A percentile compares a stretch with the other conserved stretches of the same genome.
Conservation (phyloP, 2,797 vertebrate species). For the Coregonus ussuriensis region DNA sequence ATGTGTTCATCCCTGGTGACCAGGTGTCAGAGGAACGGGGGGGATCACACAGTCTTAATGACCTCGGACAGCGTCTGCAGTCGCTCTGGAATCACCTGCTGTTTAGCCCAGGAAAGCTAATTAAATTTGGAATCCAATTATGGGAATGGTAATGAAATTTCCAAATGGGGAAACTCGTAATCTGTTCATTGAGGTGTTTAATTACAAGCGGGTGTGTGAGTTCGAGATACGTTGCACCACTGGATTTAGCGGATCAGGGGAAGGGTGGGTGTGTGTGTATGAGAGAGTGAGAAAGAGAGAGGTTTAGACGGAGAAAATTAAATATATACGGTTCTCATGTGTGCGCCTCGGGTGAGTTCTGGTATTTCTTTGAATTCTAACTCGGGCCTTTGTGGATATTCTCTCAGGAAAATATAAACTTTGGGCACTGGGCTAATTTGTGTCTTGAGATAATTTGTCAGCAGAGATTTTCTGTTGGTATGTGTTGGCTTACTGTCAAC, state of each 20-base stretch:
- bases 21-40: conserved; percentile 35
- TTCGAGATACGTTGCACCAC: conserved; percentile 71
- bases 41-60: conserved; percentile 43
- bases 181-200: conserved; percentile 84
- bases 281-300: conserved; percentile 9
- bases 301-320: not conserved
- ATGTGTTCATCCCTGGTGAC: conserved; percentile 15
- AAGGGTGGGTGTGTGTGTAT: not conserved
- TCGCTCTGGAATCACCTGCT: conserved; percentile 71
- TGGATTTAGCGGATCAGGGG: conserved; percentile 50
- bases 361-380: conserved; percentile 4
- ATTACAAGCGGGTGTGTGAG: conserved; percentile 76
- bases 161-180: conserved; percentile 82
- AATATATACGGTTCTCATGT: not conserved
- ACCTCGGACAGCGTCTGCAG: conserved; percentile 59
- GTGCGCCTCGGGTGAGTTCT: conserved; percentile 11
- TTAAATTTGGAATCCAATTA: conserved; percentile 84
- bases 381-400: not conserved
- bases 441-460: not conserved
- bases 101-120: conserved; percentile 74
- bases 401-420: not conserved
- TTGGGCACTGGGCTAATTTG: not conserved
- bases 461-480: not conserved
- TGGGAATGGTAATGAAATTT: conserved; percentile 82
- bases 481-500: not conserved